Evolutionary conservation across 2,888 invertebrate species (phyloP), one percentile per base, ranked within the genome.

Genomic region (Rhorus exstirpatorius): DNA sequence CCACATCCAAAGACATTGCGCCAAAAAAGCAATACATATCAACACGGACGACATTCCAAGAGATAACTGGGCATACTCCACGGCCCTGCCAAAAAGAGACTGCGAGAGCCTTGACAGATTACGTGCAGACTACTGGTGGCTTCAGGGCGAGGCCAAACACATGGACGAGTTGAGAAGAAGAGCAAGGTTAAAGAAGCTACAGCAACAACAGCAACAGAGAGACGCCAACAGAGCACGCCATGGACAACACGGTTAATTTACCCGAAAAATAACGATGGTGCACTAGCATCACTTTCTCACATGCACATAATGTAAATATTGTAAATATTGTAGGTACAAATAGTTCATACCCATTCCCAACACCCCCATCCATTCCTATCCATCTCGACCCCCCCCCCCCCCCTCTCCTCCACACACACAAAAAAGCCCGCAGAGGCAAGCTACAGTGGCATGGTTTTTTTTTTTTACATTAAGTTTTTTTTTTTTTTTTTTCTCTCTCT

Each of bases 111-210:
- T 75, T 26, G 41, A 55, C 26, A 65, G 55, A 14, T 24, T 65
- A 0, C 6, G 31, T 3, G 0, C 1, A 26, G 17, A 49, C 10
- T 58, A 77, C 12, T 77, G 68, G 68, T 77, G 38, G 77, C 38
- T 60, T 2, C 60, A 68, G 12, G 60, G 49, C 4, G 24, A 77
- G 7, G 68, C 60, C 53, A 77, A 68, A 38, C 26, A 46, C 12
- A 55, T 49, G 68, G 58, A 75, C 41, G 65, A 65, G 24, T 1
- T 75, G 10, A 75, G 55, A 6, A 51, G 65, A 31, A 55, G 55
- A 67, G 46, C 67, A 3, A 41, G 65, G 10, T n/a, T 55, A 26
- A 49, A 67, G 26, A 67, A 35, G 17, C 10, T 14, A n/a, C 67
- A 26, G 7, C 26, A 26, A 26, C 8, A 46, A 24, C 24, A 44